phyloP scores from a whole-genome alignment of 2,797 vertebrate species.

The Rhynchonycteris naso region DNA sequence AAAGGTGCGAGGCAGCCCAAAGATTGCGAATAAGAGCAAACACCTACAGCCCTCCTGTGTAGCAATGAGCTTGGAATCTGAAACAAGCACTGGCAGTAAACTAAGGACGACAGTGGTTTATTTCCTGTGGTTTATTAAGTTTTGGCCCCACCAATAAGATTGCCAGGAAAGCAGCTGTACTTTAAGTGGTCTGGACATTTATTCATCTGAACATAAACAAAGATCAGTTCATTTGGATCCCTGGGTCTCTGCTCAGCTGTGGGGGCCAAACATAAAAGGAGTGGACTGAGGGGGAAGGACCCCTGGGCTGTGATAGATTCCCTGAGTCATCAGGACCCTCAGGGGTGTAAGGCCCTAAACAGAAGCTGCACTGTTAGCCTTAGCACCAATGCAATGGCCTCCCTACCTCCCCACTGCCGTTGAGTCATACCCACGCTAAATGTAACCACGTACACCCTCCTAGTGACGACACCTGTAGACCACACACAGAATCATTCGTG shows the following conservation, averaged over 20 bases:
- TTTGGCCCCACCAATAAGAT: conserved; percentile 59
- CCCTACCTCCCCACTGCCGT: conserved; percentile 28
- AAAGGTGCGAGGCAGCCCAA: not conserved
- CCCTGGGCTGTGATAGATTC: conserved; percentile 64
- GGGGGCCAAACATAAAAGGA: conserved; percentile 66
- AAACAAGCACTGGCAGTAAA: conserved; percentile 37
- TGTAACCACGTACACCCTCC: conserved; percentile 52
- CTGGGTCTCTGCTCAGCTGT: conserved; percentile 7
- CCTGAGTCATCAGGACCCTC: conserved; percentile 77
- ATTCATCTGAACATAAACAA: conserved; percentile 72
- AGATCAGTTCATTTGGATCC: conserved; percentile 56
- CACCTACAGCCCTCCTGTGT: not conserved
- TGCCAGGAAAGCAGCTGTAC: conserved; percentile 66
- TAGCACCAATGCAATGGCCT: conserved; percentile 58
- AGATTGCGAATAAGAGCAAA: not conserved
- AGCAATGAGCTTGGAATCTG: conserved; percentile 16
- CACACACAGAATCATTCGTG: conserved; percentile 79
- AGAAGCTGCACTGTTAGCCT: conserved; percentile 73
- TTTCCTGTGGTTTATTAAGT: conserved; percentile 73
- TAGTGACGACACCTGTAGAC: conserved; percentile 70
- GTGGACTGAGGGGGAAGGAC: conserved; percentile 63
- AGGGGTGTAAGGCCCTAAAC: conserved; percentile 72
- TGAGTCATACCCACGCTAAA: conserved; percentile 17
- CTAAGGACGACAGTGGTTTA: conserved; percentile 56
- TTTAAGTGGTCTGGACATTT: conserved; percentile 69